These are phyloP conservation scores for Schizopygopsis pylzovi DNA, from an alignment of 2,797 vertebrate species.

Conservation along the genomic window DNA sequence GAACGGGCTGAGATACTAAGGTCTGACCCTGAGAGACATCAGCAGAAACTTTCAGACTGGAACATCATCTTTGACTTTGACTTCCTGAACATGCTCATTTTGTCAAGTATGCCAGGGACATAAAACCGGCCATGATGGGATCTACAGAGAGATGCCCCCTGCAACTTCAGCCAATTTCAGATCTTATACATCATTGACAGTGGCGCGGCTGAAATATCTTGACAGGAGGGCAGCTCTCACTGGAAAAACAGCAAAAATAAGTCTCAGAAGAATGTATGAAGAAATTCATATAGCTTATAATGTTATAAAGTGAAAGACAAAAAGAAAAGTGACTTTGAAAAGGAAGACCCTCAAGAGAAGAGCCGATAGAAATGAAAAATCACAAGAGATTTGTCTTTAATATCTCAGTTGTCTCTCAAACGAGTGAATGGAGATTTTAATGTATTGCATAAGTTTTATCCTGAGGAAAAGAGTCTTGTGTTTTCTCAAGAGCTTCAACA, in stretches of 20 bases:
- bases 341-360: neutral
- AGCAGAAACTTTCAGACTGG: conserved; percentile 15
- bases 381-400: conserved; percentile 19
- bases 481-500: neutral
- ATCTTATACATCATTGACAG: conserved; percentile 19
- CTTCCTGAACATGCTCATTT: conserved; percentile 39
- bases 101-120: conserved; percentile 31
- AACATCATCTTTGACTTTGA: conserved; percentile 45
- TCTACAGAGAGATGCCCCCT: conserved; percentile 21
- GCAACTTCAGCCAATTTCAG: neutral
- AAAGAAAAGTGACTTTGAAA: neutral
- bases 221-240: conserved; percentile 32
- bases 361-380: neutral
- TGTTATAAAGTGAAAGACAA: neutral
- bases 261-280: neutral
- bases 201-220: conserved; percentile 7
- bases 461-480: neutral
- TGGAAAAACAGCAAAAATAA: conserved; percentile 28
- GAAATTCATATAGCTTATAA: conserved; percentile 17
- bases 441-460: neutral
- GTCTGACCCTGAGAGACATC: conserved; percentile 7
- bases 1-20: neutral
- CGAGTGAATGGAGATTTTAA: neutral
- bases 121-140: conserved; percentile 4
- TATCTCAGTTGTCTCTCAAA: neutral